These are phyloP conservation scores for Sminthurides bifidus DNA, from an alignment of 1,140 invertebrate species.

Conservation along the genomic window DNA sequence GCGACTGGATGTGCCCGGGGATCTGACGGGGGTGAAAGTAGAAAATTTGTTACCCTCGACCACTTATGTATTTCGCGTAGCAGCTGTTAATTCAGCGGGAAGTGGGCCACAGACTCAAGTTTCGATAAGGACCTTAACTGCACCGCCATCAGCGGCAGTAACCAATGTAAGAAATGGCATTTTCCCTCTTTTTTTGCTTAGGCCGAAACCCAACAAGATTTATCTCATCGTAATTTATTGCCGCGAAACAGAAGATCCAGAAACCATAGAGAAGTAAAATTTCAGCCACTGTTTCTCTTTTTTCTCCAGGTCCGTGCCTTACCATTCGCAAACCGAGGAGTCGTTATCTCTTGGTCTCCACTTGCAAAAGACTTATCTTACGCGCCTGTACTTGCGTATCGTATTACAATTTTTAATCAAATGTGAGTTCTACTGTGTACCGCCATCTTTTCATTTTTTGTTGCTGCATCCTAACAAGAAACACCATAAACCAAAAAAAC, in stretches of 20 bases:
- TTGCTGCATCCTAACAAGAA: no score
- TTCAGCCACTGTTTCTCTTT: background rate
- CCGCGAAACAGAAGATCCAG: background rate
- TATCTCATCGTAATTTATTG: background rate
- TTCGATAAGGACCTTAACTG: constrained; percentile 14
- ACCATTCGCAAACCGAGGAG: background rate
- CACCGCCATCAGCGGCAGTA: constrained; percentile 16
- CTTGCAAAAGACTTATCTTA: background rate
- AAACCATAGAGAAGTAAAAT: background rate
- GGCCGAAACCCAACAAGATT: background rate
- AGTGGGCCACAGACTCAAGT: constrained; percentile 16
- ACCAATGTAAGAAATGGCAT: constrained; percentile 17
- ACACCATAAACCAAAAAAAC: background rate
- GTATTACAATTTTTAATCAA: background rate
- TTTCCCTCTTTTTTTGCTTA: background rate
- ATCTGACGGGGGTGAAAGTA: constrained; percentile 7
- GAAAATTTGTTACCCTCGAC: constrained; percentile 19
- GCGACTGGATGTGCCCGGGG: constrained; percentile 14
- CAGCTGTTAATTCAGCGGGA: constrained; percentile 26
- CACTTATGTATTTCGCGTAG: constrained; percentile 20
- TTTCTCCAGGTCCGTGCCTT: background rate
- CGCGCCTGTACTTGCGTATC: background rate
- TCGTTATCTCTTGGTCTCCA: background rate
- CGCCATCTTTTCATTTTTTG: no score
- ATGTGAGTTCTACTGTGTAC: no score